Percentiles rank a stretch among this genome's conserved stretches.
Evolutionary conservation across 2,113 vertebrate species (phyloP).

Genomic region (Tenrec ecaudatus): DNA sequence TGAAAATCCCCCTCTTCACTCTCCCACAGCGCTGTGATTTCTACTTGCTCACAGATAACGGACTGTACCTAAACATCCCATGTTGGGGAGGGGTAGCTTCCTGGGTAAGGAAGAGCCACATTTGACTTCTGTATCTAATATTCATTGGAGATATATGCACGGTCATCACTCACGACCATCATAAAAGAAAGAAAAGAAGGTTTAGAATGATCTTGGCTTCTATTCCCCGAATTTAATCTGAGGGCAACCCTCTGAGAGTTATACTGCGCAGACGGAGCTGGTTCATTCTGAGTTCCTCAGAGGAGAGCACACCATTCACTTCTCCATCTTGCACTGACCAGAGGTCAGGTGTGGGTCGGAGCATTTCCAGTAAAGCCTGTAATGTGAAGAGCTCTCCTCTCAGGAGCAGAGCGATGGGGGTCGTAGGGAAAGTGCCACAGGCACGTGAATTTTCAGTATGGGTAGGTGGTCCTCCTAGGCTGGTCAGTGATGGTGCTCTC

Average conservation of each 20-base stretch:
- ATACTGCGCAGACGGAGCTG: conserved; percentile 84
- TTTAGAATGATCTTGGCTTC: conserved; percentile 87
- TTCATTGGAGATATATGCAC: conserved; percentile 51
- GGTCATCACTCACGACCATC: conserved; percentile 53
- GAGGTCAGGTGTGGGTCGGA: conserved; percentile 85
- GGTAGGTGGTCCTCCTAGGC: background rate
- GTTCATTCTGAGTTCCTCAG: conserved; percentile 90
- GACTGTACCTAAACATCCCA: conserved; percentile 34
- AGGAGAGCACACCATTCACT: conserved; percentile 83
- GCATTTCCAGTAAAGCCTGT: conserved; percentile 79
- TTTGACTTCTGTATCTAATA: conserved; percentile 18
- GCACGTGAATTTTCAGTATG: background rate
- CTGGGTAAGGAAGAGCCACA: background rate
- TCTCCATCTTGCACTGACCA: conserved; percentile 78
- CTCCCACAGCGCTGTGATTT: conserved; percentile 15
- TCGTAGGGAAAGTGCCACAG: background rate
- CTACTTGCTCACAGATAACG: conserved; percentile 41
- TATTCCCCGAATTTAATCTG: conserved; percentile 92
- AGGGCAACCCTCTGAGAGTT: conserved; percentile 86
- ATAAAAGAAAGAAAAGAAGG: conserved; percentile 79
- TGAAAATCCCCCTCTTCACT: background rate
- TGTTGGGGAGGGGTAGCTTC: background rate
- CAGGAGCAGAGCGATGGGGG: conserved; percentile 12
- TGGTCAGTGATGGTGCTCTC: background rate
- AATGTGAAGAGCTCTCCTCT: conserved; percentile 44